Percentiles rank a stretch among this genome's conserved stretches.
Conservation (phyloP, 2,113 vertebrate species). For the Asarcornis scutulata region DNA sequence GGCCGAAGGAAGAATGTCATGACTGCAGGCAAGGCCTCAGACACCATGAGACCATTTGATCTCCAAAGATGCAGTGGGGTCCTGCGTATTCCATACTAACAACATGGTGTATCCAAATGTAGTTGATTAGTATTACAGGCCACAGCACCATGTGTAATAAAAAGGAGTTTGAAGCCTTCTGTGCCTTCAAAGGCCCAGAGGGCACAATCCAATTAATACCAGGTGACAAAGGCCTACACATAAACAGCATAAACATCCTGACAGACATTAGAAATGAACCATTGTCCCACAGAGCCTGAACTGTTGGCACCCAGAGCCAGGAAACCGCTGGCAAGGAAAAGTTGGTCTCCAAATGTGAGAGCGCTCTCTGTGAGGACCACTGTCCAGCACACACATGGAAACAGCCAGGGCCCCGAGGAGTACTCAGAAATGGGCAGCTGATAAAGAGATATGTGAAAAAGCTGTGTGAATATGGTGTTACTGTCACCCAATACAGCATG, state of each 20-base stretch:
- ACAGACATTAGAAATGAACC: slow-evolving; percentile 30
- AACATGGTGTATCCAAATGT: slow-evolving; percentile 51
- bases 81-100: not conserved
- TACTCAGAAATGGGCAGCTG: slow-evolving; percentile 38
- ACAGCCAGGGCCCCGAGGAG: not conserved
- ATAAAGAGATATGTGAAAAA: slow-evolving; percentile 66
- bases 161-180: slow-evolving; percentile 49
- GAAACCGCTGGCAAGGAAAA: not conserved
- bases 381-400: slow-evolving; percentile 43
- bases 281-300: slow-evolving; percentile 10
- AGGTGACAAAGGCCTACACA: slow-evolving; percentile 59
- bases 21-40: not conserved
- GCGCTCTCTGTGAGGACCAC: not conserved
- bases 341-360: not conserved
- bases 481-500: slow-evolving; percentile 69
- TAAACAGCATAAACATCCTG: slow-evolving; percentile 51
- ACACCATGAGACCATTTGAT: slow-evolving; percentile 38
- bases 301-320: slow-evolving; percentile 1
- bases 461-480: slow-evolving; percentile 65
- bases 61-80: slow-evolving; percentile 18
- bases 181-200: slow-evolving; percentile 65
- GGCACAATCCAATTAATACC: slow-evolving; percentile 63
- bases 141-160: slow-evolving; percentile 37
- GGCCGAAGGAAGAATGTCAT: not conserved
- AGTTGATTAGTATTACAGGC: slow-evolving; percentile 49